Evolutionary conservation across 2,113 vertebrate genomes (phyloP), one percentile per base, ranked within the genome.

Genomic region (Mormoops blainvillei): DNA sequence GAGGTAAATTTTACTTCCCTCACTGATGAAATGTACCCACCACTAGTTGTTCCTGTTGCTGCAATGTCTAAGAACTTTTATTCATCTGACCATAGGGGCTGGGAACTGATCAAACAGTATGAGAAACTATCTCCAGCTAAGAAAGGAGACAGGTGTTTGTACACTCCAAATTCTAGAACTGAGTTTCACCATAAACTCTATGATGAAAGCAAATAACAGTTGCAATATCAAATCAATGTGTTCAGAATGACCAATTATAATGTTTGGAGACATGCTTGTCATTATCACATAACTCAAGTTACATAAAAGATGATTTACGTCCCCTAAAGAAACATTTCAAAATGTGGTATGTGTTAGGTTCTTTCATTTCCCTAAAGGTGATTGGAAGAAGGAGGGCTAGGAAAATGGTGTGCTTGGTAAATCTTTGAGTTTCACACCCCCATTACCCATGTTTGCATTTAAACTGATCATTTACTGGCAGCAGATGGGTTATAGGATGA

Each of bases 401-500:
- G 85, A 77, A 95, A 85, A 65, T 19, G 56, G 56, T n/a, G 26
- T 26, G 50, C 12, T 78, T 94, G 89, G 82, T 43, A 95, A 87
- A 89, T 93, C 67, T 67, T 54, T 38, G 43, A 76, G 33, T 91
- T 74, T 83, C 76, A 81, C 38, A 82, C n/a, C 85, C 77, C 28
- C 0, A 3, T 87, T 61, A 94, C 77, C 65, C 67, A 24, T 83
- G 87, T 96, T 96, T 92, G 43, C 91, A 71, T 84, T 94, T 87
- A 93, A 97, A 90, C 22, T 94, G 87, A 95, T 98, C 83, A 80
- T 81, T 95, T 93, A 28, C 73, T 96, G 83, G 87, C 41, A 98
- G 84, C 97, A 98, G 93, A 97, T 97, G 97, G 97, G 93, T 96
- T 98, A 96, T 61, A 92, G 89, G 93, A 92, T 19, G 2, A 94